A percentile compares a stretch with the other conserved stretches of the same genome.
phyloP scores from a whole-genome alignment of 2,797 vertebrate species.

The Odontamblyopus rebecca region DNA sequence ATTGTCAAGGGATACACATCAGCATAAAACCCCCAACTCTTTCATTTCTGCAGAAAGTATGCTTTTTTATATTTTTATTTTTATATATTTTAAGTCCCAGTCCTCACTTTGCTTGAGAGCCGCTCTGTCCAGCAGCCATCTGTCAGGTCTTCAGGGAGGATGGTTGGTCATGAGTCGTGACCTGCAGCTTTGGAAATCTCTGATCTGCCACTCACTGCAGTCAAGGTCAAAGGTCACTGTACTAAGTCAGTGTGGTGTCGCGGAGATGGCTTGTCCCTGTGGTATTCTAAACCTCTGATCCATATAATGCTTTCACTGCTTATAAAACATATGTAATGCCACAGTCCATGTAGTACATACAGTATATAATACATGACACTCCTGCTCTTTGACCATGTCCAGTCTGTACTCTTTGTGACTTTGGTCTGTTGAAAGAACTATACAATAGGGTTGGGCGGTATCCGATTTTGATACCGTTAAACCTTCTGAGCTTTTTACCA shows the following conservation, averaged over 20 bases:
- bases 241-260: conserved; percentile 9
- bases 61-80: neutral
- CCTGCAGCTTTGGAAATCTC: conserved; percentile 20
- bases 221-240: conserved; percentile 29
- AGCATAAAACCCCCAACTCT: too few species aligned
- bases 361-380: neutral
- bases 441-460: neutral
- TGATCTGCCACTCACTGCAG: conserved; percentile 33
- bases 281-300: neutral
- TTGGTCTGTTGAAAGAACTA: neutral
- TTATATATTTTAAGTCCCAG: neutral
- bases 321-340: neutral
- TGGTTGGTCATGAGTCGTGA: conserved; percentile 29
- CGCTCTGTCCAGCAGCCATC: conserved; percentile 23
- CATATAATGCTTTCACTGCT: neutral
- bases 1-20: too few species aligned
- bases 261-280: conserved; percentile 8
- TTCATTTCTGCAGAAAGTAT: too few species aligned
- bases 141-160: conserved; percentile 28
- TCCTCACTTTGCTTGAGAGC: neutral
- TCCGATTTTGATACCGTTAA: too few species aligned
- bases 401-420: neutral
- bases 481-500: too few species aligned
- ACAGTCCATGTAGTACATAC: neutral
- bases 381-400: neutral